phyloP scores from a whole-genome alignment of 2,797 vertebrate genomes.

The Tokudaia tokunoshimensis region DNA sequence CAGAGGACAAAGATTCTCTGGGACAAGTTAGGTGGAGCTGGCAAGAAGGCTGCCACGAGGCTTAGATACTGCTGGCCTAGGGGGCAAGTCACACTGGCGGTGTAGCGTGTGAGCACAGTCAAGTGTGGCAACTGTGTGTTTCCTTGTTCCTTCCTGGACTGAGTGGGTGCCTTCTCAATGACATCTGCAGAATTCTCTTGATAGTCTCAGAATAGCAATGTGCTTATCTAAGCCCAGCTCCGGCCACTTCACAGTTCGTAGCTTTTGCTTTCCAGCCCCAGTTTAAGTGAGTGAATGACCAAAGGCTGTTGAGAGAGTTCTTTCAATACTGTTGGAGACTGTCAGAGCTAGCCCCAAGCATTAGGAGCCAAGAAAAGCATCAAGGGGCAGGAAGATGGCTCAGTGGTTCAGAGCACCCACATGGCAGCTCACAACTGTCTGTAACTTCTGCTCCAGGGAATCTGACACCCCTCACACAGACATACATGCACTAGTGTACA shows the following conservation, averaged over 20 bases:
- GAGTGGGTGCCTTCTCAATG: constrained; percentile 5
- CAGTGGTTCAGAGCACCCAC: not conserved
- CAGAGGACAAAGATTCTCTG: not conserved
- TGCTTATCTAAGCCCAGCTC: not conserved
- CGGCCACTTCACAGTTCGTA: constrained; percentile 25
- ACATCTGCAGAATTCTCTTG: constrained; percentile 17
- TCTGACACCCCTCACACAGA: not conserved
- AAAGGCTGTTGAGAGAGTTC: not conserved
- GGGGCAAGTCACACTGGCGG: not conserved
- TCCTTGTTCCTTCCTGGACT: not conserved
- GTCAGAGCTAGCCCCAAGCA: not conserved
- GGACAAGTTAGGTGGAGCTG: constrained; percentile 22
- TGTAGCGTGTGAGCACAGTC: not conserved
- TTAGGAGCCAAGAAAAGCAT: not conserved
- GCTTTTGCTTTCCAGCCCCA: constrained; percentile 19
- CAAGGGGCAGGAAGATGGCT: not conserved
- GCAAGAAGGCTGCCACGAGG: not conserved
- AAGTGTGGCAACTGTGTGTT: not conserved
- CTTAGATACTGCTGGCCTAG: not conserved
- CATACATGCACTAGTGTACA: not conserved
- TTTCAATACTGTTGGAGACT: not conserved
- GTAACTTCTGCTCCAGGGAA: not conserved
- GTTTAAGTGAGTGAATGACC: not conserved
- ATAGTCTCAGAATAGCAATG: not conserved
- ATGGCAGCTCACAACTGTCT: not conserved